phyloP scores from a whole-genome alignment of 2,797 vertebrate genomes.

The Diplodus sargus region DNA sequence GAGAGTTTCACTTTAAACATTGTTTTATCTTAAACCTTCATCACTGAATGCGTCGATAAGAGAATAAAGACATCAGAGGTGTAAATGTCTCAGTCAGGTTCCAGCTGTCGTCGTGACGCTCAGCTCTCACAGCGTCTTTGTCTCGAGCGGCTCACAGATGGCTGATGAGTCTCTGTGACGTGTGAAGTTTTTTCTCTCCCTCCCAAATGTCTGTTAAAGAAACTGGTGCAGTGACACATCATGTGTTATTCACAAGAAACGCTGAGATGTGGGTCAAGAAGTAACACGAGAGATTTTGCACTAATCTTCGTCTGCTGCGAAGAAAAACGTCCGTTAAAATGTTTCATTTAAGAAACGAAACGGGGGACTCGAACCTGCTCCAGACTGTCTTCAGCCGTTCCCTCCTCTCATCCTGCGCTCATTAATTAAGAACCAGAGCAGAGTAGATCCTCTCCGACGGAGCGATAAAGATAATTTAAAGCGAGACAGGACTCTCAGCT shows the following conservation, averaged over 20 bases:
- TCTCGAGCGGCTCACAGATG: slow-evolving; percentile 26
- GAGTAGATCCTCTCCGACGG: not conserved
- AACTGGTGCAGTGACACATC: slow-evolving; percentile 13
- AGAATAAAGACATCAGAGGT: not conserved
- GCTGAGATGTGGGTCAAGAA: slow-evolving; percentile 8
- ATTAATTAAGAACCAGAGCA: slow-evolving; percentile 15
- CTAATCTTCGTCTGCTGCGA: not conserved
- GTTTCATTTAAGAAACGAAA: not conserved
- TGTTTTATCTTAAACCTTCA: no score
- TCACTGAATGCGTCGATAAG: no score
- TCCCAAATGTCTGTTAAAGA: slow-evolving; percentile 6
- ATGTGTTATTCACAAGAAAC: slow-evolving; percentile 29
- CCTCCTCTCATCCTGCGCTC: slow-evolving; percentile 9
- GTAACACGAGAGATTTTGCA: not conserved
- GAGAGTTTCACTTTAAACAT: no score
- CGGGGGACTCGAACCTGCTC: not conserved
- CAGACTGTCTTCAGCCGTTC: slow-evolving; percentile 21
- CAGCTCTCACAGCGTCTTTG: not conserved
- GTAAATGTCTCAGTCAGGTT: not conserved
- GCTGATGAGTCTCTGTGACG: slow-evolving; percentile 15
- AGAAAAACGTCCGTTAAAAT: not conserved
- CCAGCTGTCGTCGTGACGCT: not conserved
- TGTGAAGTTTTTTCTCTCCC: not conserved
- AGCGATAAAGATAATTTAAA: slow-evolving; percentile 12
- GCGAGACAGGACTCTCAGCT: slow-evolving; percentile 17